phyloP scores from a whole-genome alignment of 2,113 vertebrate species.

The Petromus typicus region DNA sequence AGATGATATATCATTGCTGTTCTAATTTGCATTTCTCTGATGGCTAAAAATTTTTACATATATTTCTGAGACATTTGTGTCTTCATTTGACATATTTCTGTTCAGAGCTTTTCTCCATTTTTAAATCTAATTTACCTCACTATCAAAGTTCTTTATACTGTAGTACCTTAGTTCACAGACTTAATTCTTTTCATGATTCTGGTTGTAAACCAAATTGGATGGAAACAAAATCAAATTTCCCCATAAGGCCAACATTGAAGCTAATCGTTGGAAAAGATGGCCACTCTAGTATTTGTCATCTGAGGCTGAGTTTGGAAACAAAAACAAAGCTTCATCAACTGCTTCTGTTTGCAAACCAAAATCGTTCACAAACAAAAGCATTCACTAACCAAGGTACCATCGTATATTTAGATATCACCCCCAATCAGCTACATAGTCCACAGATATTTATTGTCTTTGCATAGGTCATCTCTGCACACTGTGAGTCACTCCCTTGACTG shows the following conservation, averaged over 20 bases:
- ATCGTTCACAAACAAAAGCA: neutral
- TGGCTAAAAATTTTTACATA: neutral
- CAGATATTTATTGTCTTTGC: neutral
- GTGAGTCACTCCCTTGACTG: neutral
- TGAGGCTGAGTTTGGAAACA: neutral
- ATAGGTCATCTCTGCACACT: neutral
- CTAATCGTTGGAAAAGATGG: neutral
- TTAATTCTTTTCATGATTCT: neutral
- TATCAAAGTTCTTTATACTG: neutral
- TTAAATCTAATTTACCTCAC: neutral
- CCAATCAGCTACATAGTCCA: neutral
- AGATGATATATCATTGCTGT: neutral
- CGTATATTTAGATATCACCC: neutral
- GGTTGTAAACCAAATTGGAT: neutral
- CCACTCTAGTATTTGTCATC: neutral
- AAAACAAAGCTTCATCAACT: neutral
- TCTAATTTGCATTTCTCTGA: neutral
- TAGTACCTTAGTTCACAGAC: neutral
- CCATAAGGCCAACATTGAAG: neutral
- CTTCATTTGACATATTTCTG: neutral
- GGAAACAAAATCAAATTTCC: neutral
- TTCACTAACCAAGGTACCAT: neutral
- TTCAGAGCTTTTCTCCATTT: neutral
- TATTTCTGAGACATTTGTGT: neutral
- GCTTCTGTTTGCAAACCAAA: neutral